These are phyloP conservation scores for Denticeps clupeoides DNA, from an alignment of 2,797 vertebrate species.

Conservation along the genomic window DNA sequence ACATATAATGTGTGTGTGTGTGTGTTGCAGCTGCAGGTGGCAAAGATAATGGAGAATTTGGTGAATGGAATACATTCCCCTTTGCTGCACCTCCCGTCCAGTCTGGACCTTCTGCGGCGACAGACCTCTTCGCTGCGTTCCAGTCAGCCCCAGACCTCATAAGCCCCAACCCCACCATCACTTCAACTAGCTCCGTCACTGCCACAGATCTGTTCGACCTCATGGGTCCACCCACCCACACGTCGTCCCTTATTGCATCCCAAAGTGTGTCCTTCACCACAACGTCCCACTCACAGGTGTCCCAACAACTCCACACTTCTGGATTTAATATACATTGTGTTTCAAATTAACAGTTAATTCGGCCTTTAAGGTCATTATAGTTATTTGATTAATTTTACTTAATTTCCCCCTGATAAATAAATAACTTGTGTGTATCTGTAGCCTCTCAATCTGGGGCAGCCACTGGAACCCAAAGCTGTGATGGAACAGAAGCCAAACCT, in stretches of 20 bases:
- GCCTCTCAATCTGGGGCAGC: conserved; percentile 67
- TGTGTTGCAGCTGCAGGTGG: conserved; percentile 58
- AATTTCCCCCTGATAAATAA: too few relatives aligned
- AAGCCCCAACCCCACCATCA: conserved; percentile 38
- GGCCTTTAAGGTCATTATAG: too few relatives aligned
- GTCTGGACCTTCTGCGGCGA: conserved; percentile 38
- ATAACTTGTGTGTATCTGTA: conserved; percentile 38
- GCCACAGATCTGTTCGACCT: conserved; percentile 82
- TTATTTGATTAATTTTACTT: too few relatives aligned
- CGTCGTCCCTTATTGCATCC: conserved; percentile 71
- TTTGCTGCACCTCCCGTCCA: conserved; percentile 46
- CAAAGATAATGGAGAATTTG: conserved; percentile 86
- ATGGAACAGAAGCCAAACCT: conserved; percentile 59
- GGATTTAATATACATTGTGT: too few relatives aligned
- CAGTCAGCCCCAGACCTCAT: conserved; percentile 39
- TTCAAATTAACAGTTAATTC: too few relatives aligned
- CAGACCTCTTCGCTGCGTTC: conserved; percentile 61
- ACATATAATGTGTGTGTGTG: too few relatives aligned
- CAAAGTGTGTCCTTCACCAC: conserved; percentile 91
- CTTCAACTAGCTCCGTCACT: conserved; percentile 48
- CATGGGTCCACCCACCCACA: conserved; percentile 72
- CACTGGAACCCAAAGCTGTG: conserved; percentile 69
- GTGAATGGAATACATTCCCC: conserved; percentile 90
- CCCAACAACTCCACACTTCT: too few relatives aligned
- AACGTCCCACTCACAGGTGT: conserved; percentile 83